Conservation (phyloP, 2,888 invertebrate genomes). For the Ormyrus rosae region DNA sequence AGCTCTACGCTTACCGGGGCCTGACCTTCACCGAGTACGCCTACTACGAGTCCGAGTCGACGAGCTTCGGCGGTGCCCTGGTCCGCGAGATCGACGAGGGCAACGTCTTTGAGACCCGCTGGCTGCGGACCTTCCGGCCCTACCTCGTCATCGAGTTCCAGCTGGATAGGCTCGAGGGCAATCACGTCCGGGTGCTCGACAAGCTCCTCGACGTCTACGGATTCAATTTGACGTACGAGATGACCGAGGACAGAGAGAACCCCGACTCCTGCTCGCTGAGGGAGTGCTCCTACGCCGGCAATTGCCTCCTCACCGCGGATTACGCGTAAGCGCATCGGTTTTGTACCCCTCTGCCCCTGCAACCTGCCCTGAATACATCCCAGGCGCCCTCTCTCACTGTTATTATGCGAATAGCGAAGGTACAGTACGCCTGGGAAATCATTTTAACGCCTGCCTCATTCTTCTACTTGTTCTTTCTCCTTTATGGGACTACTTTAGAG, state of each 20-base stretch:
- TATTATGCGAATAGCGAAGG: too few relatives aligned
- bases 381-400: too few relatives aligned
- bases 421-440: background rate
- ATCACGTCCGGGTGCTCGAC: slow-evolving; percentile 88
- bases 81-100: slow-evolving; percentile 85
- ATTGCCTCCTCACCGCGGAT: slow-evolving; percentile 85
- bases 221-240: slow-evolving; percentile 94
- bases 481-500: background rate
- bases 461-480: background rate
- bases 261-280: slow-evolving; percentile 85
- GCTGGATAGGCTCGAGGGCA: slow-evolving; percentile 85
- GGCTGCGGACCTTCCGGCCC: slow-evolving; percentile 82
- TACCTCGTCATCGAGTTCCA: slow-evolving; percentile 88
- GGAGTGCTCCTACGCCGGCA: slow-evolving; percentile 90
- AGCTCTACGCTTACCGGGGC: slow-evolving; percentile 89
- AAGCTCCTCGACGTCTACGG: slow-evolving; percentile 91
- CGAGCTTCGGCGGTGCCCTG: slow-evolving; percentile 82
- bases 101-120: slow-evolving; percentile 80
- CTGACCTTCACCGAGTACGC: slow-evolving; percentile 86
- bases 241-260: slow-evolving; percentile 79
- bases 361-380: too few relatives aligned
- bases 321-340: slow-evolving; percentile 81
- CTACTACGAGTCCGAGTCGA: slow-evolving; percentile 82
- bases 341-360: background rate
- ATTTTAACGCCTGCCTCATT: background rate